A percentile compares a stretch with the other conserved stretches of the same genome.
Evolutionary conservation across 2,113 vertebrate genomes (phyloP).

Genomic region (Salvelinus fontinalis): DNA sequence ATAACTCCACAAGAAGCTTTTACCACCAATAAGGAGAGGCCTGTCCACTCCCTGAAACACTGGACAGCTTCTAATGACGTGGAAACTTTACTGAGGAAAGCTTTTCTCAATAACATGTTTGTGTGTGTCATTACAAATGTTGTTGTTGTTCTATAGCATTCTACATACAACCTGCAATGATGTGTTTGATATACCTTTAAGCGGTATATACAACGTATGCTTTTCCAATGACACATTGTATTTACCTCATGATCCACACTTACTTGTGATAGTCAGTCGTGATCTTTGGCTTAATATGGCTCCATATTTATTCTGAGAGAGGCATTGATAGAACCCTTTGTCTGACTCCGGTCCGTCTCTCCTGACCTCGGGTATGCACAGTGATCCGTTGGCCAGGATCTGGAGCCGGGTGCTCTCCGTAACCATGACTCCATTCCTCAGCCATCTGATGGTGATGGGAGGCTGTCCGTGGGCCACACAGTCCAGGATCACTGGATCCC

Average conservation of each 20-base stretch:
- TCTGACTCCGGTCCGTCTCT: conserved; percentile 82
- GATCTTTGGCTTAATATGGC: conserved; percentile 95
- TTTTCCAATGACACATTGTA: background rate
- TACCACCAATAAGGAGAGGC: conserved; percentile 36
- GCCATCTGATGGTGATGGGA: conserved; percentile 87
- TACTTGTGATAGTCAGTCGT: conserved; percentile 89
- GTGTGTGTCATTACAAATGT: no score
- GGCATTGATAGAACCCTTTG: conserved; percentile 93
- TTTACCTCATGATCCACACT: conserved; percentile 65
- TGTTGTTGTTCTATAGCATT: no score
- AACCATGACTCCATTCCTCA: conserved; percentile 85
- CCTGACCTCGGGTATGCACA: conserved; percentile 85
- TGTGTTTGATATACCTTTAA: background rate
- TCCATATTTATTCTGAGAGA: conserved; percentile 91
- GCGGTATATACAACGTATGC: background rate
- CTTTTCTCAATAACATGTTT: conserved; percentile 27
- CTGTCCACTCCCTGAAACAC: conserved; percentile 23
- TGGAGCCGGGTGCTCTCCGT: conserved; percentile 80
- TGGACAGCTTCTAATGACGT: conserved; percentile 64
- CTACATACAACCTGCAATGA: no score
- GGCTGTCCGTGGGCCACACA: conserved; percentile 89
- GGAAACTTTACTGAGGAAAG: conserved; percentile 67
- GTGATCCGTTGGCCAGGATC: conserved; percentile 85
- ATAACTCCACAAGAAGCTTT: conserved; percentile 50
- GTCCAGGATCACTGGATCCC: conserved; percentile 82